These are phyloP conservation scores for Drosophila carrolli DNA, from an alignment of 1,140 invertebrate genomes.

Conservation along the genomic window DNA sequence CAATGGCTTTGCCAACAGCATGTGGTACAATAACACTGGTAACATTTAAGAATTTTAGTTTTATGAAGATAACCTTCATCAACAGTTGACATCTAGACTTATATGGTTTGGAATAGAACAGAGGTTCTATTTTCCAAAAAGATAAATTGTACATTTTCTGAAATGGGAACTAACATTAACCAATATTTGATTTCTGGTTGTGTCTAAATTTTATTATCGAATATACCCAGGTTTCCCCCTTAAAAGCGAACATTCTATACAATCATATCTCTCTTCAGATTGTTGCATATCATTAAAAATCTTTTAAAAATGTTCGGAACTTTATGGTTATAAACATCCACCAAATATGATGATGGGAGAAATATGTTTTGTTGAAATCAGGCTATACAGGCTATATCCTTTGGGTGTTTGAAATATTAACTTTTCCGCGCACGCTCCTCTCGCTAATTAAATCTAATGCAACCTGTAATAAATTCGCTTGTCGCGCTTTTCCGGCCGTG, in stretches of 20 bases:
- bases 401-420: constrained; percentile 7
- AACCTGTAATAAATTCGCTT: constrained; percentile 83
- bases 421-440: constrained; percentile 56
- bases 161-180: too few relatives aligned
- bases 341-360: not conserved
- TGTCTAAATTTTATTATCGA: too few relatives aligned
- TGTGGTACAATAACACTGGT: not conserved
- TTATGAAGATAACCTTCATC: too few relatives aligned
- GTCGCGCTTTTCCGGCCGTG: constrained; percentile 64
- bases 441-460: constrained; percentile 80
- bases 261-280: not conserved
- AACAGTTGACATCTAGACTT: too few relatives aligned
- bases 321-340: too few relatives aligned
- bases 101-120: too few relatives aligned
- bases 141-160: too few relatives aligned
- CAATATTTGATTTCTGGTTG: too few relatives aligned
- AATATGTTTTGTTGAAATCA: not conserved
- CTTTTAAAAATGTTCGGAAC: not conserved
- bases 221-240: too few relatives aligned
- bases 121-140: too few relatives aligned
- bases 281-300: not conserved
- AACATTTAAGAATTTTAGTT: too few relatives aligned
- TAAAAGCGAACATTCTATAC: not conserved
- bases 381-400: too few relatives aligned
- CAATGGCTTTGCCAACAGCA: not conserved